phyloP scores from a whole-genome alignment of 2,888 invertebrate genomes.

The Lasioglossum zephyrum region DNA sequence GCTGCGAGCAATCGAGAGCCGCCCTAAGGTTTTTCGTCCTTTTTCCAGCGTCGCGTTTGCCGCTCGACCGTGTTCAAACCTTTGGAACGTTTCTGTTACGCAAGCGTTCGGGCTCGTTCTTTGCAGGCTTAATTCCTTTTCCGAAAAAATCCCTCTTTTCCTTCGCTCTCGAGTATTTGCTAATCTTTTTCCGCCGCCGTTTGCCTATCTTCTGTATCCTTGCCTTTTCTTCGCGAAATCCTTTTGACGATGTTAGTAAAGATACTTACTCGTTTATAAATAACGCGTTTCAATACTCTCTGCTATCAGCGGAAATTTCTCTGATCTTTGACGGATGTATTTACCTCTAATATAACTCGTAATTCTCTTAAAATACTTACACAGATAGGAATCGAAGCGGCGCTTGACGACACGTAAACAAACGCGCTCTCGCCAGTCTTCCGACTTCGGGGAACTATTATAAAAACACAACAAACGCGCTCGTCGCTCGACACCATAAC shows the following conservation, averaged over 20 bases:
- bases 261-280: background rate
- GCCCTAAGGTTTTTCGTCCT: background rate
- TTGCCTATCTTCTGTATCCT: background rate
- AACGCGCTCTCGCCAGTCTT: too few species aligned
- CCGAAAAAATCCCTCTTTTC: background rate
- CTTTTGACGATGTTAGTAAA: background rate
- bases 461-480: too few species aligned
- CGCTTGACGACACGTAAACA: too few species aligned
- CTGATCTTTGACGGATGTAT: background rate
- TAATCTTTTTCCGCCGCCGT: background rate
- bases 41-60: background rate
- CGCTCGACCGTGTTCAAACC: constrained; percentile 5
- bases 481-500: too few species aligned
- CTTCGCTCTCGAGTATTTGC: background rate
- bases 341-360: background rate
- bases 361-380: background rate
- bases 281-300: background rate
- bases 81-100: constrained; percentile 1
- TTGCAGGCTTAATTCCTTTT: constrained; percentile 4
- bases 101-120: background rate
- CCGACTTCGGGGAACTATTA: too few species aligned
- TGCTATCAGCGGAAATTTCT: background rate
- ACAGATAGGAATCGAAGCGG: too few species aligned
- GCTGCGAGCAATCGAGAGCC: constrained; percentile 34
- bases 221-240: background rate